Evolutionary conservation across 2,888 invertebrate species (phyloP).

Genomic region (Ophion ellenae): DNA sequence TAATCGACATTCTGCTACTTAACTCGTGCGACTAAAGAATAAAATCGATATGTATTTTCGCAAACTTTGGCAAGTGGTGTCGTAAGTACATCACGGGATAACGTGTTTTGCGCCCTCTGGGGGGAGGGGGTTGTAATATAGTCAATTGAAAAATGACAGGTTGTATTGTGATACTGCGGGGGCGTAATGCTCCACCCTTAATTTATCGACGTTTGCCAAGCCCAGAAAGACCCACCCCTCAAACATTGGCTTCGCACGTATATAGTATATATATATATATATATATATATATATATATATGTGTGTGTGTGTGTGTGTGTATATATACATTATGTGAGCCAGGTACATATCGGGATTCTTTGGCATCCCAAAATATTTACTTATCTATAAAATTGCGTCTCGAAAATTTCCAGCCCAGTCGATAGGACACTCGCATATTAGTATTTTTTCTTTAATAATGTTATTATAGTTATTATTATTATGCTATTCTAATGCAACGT

Average conservation of each 20-base stretch:
- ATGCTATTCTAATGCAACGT: no score
- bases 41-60: no score
- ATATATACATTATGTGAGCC: neutral
- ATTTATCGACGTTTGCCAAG: conserved; percentile 63
- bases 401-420: no score
- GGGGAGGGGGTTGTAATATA: conserved; percentile 8
- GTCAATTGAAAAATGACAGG: conserved; percentile 37
- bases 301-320: neutral
- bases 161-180: conserved; percentile 40
- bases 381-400: neutral
- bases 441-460: no score
- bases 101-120: neutral
- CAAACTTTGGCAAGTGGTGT: no score
- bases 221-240: conserved; percentile 38
- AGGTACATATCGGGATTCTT: conserved; percentile 40
- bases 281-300: neutral
- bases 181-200: conserved; percentile 50
- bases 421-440: no score
- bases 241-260: neutral
- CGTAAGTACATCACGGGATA: no score
- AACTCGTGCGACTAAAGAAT: no score
- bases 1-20: no score
- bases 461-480: no score
- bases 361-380: neutral
- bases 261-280: neutral